Conservation (phyloP, 2,888 invertebrate species). For the Escarpia spicata region DNA sequence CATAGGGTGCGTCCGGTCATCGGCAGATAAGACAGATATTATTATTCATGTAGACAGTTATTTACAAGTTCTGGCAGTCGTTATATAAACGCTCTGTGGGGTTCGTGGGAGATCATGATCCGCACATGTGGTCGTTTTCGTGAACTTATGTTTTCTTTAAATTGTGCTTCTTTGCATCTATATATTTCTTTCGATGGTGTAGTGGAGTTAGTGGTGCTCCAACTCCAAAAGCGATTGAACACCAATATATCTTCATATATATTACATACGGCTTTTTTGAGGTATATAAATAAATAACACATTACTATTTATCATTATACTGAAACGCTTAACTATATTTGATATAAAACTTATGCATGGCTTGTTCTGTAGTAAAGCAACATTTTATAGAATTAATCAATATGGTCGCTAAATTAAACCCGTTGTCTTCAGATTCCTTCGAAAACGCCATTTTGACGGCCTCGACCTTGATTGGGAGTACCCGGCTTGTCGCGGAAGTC, state of each 20-base stretch:
- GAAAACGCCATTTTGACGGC: neutral
- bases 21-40: neutral
- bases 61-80: neutral
- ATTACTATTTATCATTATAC: no score
- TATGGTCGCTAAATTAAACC: neutral
- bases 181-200: no score
- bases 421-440: neutral
- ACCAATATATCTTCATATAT: no score
- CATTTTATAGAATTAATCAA: neutral
- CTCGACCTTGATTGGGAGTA: slow-evolving; percentile 11
- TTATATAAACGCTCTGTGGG: neutral
- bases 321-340: no score
- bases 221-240: no score
- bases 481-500: neutral
- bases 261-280: no score
- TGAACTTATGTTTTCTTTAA: no score
- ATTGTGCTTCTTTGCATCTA: no score
- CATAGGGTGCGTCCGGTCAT: slow-evolving; percentile 4
- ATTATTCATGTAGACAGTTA: neutral
- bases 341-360: no score
- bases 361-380: no score
- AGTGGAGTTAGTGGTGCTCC: no score
- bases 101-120: neutral
- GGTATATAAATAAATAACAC: no score
- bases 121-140: neutral